Conservation (phyloP, 2,113 vertebrate genomes). For the Chloropsis hardwickii region DNA sequence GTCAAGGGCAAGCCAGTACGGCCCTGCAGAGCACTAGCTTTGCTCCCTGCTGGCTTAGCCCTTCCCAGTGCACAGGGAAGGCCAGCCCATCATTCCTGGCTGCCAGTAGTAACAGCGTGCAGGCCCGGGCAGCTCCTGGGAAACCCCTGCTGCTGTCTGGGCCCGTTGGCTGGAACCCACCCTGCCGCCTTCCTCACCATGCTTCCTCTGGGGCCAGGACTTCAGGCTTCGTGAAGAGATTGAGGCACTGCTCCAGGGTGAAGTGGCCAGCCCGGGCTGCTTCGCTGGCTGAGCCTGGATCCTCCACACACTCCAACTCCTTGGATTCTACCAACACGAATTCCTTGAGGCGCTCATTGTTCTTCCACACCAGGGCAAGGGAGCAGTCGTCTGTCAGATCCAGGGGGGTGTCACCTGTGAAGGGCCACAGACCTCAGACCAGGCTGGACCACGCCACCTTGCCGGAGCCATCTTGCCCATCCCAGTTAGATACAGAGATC, state of each 20-base stretch:
- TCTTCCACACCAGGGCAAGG: conserved; percentile 94
- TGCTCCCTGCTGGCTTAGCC: background rate
- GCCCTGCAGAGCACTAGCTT: background rate
- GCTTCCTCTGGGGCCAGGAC: conserved; percentile 96
- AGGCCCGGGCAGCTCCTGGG: background rate
- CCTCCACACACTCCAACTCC: conserved; percentile 92
- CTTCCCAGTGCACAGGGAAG: background rate
- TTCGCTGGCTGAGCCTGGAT: conserved; percentile 88
- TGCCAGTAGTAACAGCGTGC: background rate
- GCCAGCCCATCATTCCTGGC: background rate
- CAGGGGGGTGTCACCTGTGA: conserved; percentile 78
- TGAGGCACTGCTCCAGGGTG: conserved; percentile 96
- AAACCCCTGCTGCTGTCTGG: background rate
- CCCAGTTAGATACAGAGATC: rapidly evolving
- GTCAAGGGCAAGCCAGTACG: background rate
- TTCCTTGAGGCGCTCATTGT: conserved; percentile 93
- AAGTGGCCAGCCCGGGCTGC: conserved; percentile 93
- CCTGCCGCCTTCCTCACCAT: conserved; percentile 76
- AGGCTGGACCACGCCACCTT: background rate
- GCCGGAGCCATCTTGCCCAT: background rate
- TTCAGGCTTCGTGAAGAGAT: conserved; percentile 96
- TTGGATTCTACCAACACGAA: conserved; percentile 95
- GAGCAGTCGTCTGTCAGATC: conserved; percentile 85
- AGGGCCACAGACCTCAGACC: background rate
- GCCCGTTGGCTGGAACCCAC: background rate